Conservation (phyloP, 2,797 vertebrate species). For the Microhierax caerulescens region DNA sequence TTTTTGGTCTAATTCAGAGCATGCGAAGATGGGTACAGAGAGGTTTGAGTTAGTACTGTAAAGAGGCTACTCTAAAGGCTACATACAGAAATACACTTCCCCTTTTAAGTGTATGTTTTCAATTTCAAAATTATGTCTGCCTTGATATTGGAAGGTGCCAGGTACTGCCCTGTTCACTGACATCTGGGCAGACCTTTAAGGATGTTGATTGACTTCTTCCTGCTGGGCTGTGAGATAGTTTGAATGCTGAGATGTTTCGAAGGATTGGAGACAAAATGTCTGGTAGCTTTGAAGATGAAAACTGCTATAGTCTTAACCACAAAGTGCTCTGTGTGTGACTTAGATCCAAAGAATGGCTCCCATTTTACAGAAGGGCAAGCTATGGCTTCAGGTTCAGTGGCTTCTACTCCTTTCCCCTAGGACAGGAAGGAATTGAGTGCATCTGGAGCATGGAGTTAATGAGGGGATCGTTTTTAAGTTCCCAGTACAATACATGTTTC, state of each 20-base stretch:
- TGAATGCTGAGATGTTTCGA: not conserved
- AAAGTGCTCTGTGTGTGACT: conserved; percentile 3
- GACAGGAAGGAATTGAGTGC: not conserved
- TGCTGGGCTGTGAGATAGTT: not conserved
- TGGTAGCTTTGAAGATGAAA: too few species aligned
- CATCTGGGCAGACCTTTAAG: not conserved
- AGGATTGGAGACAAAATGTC: conserved; percentile 38
- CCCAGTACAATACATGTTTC: not conserved
- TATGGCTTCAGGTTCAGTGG: not conserved
- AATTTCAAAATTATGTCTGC: not conserved
- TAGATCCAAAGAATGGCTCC: conserved; percentile 27
- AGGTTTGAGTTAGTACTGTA: not conserved
- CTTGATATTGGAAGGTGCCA: not conserved
- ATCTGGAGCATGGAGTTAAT: not conserved
- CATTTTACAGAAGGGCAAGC: not conserved
- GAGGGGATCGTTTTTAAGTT: not conserved
- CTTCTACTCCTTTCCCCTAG: conserved; percentile 24
- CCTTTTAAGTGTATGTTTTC: not conserved
- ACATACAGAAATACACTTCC: not conserved
- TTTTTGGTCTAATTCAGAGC: not conserved
- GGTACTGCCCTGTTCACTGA: not conserved
- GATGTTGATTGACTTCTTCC: not conserved
- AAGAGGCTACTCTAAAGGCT: not conserved
- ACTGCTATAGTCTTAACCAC: too few species aligned
- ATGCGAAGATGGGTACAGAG: not conserved